A percentile compares a stretch with the other conserved stretches of the same genome.
Evolutionary conservation across 2,797 vertebrate species (phyloP).

Genomic region (Pipistrellus nathusii): DNA sequence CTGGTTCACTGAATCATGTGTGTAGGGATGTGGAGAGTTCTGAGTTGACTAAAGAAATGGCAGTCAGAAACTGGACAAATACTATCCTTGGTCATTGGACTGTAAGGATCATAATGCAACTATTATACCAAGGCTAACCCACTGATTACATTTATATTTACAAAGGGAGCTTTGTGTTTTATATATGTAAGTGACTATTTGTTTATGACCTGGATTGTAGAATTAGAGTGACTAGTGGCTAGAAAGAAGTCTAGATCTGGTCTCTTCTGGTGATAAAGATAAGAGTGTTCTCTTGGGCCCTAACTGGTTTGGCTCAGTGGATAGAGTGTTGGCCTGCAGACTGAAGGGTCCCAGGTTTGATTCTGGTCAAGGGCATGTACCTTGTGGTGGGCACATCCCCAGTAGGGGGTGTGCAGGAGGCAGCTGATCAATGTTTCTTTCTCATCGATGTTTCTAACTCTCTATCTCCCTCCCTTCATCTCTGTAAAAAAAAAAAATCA

Average conservation of each 20-base stretch:
- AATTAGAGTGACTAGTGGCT: background rate
- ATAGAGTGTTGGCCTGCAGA: no score
- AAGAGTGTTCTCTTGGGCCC: background rate
- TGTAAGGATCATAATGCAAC: background rate
- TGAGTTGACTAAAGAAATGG: background rate
- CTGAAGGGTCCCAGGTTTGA: no score
- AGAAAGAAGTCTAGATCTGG: background rate
- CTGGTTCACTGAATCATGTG: background rate
- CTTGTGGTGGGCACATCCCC: no score
- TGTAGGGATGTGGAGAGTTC: background rate
- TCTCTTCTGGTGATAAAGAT: background rate
- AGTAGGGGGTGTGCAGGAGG: no score
- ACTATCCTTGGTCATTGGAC: background rate
- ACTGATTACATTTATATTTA: background rate
- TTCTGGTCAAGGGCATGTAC: no score
- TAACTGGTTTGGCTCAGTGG: no score
- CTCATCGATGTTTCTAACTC: no score
- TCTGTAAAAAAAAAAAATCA: no score
- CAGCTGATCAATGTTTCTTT: no score
- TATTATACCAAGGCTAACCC: fast-evolving
- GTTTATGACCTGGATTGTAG: background rate
- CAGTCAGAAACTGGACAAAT: background rate
- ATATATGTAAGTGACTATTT: background rate
- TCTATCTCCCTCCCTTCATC: no score
- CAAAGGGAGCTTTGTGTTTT: background rate